phyloP scores from a whole-genome alignment of 2,113 vertebrate species.

The Xiphias gladius region DNA sequence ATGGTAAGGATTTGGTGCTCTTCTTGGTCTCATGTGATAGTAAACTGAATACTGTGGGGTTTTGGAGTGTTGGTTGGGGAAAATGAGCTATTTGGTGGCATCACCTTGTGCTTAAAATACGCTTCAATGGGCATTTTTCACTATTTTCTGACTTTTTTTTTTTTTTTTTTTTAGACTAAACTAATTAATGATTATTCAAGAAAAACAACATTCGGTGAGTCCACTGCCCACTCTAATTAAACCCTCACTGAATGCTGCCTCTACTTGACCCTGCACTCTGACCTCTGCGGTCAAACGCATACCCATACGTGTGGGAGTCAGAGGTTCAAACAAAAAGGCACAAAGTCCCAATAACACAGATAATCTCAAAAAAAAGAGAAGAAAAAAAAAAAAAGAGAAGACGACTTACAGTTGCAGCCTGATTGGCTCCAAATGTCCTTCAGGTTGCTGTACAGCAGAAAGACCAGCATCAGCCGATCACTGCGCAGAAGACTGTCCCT shows the following conservation, averaged over 20 bases:
- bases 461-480: constrained; percentile 91
- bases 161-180: background rate
- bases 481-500: constrained; percentile 89
- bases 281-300: constrained; percentile 23
- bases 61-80: too few relatives aligned
- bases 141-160: background rate
- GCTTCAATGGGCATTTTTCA: background rate
- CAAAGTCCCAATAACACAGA: background rate
- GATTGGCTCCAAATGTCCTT: constrained; percentile 86
- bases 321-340: background rate
- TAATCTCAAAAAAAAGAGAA: background rate
- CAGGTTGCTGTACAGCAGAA: constrained; percentile 84
- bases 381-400: too few relatives aligned
- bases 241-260: constrained; percentile 2
- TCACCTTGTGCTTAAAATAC: background rate
- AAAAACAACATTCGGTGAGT: too few relatives aligned
- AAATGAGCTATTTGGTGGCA: background rate
- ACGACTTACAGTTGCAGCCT: constrained; percentile 88
- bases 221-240: background rate
- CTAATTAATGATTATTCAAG: background rate
- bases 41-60: background rate
- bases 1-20: background rate
- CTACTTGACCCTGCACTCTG: constrained; percentile 20
- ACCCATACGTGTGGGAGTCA: background rate
- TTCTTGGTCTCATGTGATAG: background rate